Percentiles rank a stretch among this genome's conserved stretches.
These are phyloP conservation scores for Pelochelys cantorii DNA, from an alignment of 2,797 vertebrate species.

Conservation along the genomic window DNA sequence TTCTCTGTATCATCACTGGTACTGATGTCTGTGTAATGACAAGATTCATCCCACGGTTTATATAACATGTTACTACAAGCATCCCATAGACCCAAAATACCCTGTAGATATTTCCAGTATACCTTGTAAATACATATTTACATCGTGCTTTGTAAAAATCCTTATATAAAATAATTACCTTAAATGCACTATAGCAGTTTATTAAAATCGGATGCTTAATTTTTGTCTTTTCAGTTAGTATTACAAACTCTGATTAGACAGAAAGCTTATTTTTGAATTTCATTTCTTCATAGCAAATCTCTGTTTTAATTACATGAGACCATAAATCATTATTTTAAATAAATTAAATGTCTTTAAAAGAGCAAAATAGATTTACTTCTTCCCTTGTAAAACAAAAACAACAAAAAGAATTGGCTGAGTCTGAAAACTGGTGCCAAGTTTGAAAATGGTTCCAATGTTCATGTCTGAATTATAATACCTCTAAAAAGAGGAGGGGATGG, in stretches of 20 bases:
- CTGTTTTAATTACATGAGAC: background rate
- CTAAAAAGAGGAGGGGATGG: slow-evolving; percentile 33
- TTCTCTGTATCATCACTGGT: background rate
- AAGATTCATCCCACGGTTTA: background rate
- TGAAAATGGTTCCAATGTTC: slow-evolving; percentile 21
- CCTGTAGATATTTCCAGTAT: background rate
- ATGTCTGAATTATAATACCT: slow-evolving; percentile 19
- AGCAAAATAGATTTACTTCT: background rate
- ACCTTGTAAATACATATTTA: background rate
- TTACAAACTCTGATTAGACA: background rate
- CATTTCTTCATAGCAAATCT: background rate
- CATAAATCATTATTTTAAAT: background rate
- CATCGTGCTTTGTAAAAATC: background rate
- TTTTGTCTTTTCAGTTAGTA: slow-evolving; percentile 4
- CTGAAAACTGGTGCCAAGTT: slow-evolving; percentile 19
- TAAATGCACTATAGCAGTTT: background rate
- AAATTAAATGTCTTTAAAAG: background rate
- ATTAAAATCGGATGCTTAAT: slow-evolving; percentile 1
- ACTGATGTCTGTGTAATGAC: background rate
- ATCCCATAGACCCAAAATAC: background rate
- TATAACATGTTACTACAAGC: accelerated
- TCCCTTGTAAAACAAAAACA: background rate
- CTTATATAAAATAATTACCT: background rate
- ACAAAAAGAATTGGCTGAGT: slow-evolving; percentile 4
- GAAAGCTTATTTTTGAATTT: background rate